A percentile compares a stretch with the other conserved stretches of the same genome.
Conservation (phyloP, 1,140 invertebrate species). For the Hermetia illucens region DNA sequence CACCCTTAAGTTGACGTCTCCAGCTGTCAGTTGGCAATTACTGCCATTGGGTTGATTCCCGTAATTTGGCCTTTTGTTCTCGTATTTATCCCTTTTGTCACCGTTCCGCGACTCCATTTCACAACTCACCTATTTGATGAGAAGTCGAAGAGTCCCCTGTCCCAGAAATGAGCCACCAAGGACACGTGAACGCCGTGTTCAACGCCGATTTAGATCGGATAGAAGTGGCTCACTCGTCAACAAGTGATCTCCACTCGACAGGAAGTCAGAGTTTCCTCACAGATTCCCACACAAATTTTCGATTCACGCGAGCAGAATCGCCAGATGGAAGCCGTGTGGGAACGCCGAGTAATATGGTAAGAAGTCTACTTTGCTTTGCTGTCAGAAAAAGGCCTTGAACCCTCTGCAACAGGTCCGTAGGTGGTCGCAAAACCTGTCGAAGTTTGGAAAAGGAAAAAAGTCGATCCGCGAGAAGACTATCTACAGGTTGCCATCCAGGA, state of each 20-base stretch:
- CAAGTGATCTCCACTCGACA: constrained; percentile 2
- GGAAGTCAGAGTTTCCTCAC: constrained; percentile 5
- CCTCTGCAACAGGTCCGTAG: constrained; percentile 3
- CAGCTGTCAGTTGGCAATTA: not conserved
- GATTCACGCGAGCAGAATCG: not conserved
- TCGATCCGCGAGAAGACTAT: constrained; percentile 5
- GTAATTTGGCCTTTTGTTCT: not conserved
- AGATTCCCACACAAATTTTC: not conserved
- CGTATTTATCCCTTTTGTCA: not conserved
- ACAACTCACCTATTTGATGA: not conserved
- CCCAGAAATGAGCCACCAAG: not conserved
- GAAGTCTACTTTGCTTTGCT: constrained; percentile 2
- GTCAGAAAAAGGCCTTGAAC: not conserved
- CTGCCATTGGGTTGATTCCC: not conserved
- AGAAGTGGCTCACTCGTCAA: constrained; percentile 5
- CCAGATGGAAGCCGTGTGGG: not conserved
- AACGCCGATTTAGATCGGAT: constrained; percentile 3
- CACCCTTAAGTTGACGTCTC: too few relatives aligned
- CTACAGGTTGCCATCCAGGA: constrained; percentile 6
- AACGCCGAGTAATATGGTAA: constrained; percentile 4
- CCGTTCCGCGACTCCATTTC: not conserved
- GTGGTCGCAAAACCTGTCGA: constrained; percentile 7
- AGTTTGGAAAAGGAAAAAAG: constrained; percentile 2
- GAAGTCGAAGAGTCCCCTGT: not conserved
- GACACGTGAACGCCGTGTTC: constrained; percentile 1